Percentiles rank a stretch among this genome's conserved stretches.
Evolutionary conservation across 2,113 vertebrate species (phyloP).

Genomic region (Siniperca chuatsi): DNA sequence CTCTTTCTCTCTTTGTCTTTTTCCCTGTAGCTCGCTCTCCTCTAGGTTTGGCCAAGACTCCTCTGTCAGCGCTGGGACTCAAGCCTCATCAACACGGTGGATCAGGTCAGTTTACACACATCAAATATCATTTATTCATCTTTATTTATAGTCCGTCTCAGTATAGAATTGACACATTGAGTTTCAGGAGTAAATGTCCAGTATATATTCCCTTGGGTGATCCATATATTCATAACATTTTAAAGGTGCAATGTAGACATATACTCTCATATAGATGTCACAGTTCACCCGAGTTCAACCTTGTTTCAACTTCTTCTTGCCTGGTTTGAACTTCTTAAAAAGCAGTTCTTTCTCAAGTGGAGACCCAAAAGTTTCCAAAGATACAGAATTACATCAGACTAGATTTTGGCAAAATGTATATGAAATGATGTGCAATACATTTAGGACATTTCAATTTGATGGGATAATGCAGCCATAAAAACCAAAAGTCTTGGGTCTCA

Average conservation of each 20-base stretch:
- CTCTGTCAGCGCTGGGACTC: slow-evolving; percentile 89
- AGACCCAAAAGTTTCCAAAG: background rate
- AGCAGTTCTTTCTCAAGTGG: too few species aligned
- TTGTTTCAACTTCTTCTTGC: background rate
- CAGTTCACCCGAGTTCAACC: background rate
- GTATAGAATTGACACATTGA: too few species aligned
- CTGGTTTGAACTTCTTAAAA: background rate
- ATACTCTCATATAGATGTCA: background rate
- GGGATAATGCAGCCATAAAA: too few species aligned
- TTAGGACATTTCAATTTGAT: too few species aligned
- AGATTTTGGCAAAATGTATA: too few species aligned
- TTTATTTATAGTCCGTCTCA: background rate
- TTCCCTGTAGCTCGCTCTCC: slow-evolving; percentile 87
- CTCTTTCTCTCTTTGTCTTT: background rate
- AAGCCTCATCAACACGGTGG: slow-evolving; percentile 88
- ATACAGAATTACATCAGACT: background rate
- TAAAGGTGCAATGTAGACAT: background rate
- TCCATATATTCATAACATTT: background rate
- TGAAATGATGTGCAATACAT: too few species aligned
- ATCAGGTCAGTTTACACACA: slow-evolving; percentile 85
- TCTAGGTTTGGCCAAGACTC: slow-evolving; percentile 90
- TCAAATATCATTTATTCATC: background rate
- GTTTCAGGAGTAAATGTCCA: background rate
- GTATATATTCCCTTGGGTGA: background rate
- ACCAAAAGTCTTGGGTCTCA: too few species aligned